Conservation (phyloP, 2,888 invertebrate species). For the Perizoma affinitatum region DNA sequence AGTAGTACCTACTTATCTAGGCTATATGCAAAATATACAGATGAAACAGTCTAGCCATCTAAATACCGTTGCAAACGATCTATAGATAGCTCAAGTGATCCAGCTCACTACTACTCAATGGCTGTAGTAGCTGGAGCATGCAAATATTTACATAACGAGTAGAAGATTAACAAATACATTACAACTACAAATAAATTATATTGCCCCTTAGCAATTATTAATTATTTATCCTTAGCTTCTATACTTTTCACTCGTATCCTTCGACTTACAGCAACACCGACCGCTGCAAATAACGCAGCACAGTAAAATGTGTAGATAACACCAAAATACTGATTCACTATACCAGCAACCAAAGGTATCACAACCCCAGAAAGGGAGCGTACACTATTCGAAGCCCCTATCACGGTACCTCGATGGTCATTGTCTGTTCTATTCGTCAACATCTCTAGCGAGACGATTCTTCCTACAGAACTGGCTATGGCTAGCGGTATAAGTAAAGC, state of each 20-base stretch:
- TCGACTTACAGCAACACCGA: slow-evolving; percentile 61
- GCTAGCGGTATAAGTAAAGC: slow-evolving; percentile 75
- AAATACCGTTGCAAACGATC: too few relatives aligned
- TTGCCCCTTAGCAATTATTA: not conserved
- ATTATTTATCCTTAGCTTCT: slow-evolving; percentile 41
- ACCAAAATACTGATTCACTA: slow-evolving; percentile 74
- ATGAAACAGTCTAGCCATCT: too few relatives aligned
- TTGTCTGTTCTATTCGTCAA: slow-evolving; percentile 71
- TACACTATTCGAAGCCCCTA: slow-evolving; percentile 82
- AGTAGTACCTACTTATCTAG: too few relatives aligned
- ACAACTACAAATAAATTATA: slow-evolving; percentile 4
- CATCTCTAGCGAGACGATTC: slow-evolving; percentile 77
- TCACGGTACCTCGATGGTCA: slow-evolving; percentile 80
- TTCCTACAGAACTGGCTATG: slow-evolving; percentile 69
- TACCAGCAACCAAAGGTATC: slow-evolving; percentile 81
- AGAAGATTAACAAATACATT: not conserved
- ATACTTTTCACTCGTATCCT: slow-evolving; percentile 39
- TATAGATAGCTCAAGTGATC: too few relatives aligned
- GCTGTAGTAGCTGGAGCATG: too few relatives aligned
- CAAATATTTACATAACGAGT: not conserved
- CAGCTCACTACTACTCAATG: too few relatives aligned
- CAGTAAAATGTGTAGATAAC: slow-evolving; percentile 60
- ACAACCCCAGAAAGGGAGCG: slow-evolving; percentile 81
- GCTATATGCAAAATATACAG: too few relatives aligned
- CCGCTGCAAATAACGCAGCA: slow-evolving; percentile 54